These are phyloP conservation scores for Lucinisca nassula DNA, from an alignment of 2,888 invertebrate genomes.

Conservation along the genomic window DNA sequence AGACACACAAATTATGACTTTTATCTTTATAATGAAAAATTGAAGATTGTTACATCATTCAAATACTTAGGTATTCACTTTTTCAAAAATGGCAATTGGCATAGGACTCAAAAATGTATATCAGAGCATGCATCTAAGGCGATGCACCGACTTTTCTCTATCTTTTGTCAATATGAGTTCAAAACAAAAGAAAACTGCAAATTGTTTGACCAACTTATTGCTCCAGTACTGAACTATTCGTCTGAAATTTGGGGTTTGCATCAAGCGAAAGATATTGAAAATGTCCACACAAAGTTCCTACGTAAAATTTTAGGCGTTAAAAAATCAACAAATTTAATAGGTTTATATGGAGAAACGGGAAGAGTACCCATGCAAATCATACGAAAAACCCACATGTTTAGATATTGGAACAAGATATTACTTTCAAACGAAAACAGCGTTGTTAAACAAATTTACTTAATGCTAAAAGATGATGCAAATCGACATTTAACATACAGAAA, in stretches of 20 bases:
- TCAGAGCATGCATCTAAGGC: too few relatives aligned
- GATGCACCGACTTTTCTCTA: background rate
- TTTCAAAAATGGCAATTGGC: too few relatives aligned
- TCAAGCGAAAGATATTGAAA: background rate
- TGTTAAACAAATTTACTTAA: background rate
- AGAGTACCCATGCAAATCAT: background rate
- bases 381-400: background rate
- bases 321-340: background rate
- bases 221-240: slow-evolving; percentile 3
- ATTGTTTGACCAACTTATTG: background rate
- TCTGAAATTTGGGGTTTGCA: slow-evolving; percentile 19
- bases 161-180: background rate
- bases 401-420: slow-evolving; percentile 2
- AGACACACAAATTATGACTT: background rate
- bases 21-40: background rate
- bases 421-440: background rate
- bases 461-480: background rate
- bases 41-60: background rate
- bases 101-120: background rate
- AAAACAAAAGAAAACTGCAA: background rate
- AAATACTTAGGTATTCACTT: too few relatives aligned
- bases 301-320: slow-evolving; percentile 7
- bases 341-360: slow-evolving; percentile 9
- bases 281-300: slow-evolving; percentile 19
- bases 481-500: background rate